phyloP scores from a whole-genome alignment of 2,797 vertebrate genomes.

The Sebastes taczanowskii region DNA sequence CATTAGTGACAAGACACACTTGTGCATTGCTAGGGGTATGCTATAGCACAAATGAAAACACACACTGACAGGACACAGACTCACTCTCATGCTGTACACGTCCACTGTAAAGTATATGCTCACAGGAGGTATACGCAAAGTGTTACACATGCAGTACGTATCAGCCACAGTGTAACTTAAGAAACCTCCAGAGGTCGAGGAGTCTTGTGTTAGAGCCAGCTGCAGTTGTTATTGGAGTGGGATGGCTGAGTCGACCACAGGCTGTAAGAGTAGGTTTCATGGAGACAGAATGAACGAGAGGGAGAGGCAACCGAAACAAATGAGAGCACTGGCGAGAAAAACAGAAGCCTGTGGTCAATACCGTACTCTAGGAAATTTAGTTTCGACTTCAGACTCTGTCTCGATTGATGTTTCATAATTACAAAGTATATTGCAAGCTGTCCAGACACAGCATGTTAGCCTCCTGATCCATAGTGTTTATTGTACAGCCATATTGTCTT shows the following conservation, averaged over 20 bases:
- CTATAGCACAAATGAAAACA: neutral
- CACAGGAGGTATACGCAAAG: neutral
- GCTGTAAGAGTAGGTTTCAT: conserved; percentile 11
- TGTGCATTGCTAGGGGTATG: neutral
- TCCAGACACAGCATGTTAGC: neutral
- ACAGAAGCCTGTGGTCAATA: conserved; percentile 34
- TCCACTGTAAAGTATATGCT: neutral
- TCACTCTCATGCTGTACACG: neutral
- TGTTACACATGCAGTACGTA: neutral
- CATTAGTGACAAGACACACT: neutral
- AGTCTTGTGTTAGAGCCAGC: neutral
- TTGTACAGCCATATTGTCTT: conserved; percentile 11
- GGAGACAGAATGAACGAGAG: neutral
- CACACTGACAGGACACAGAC: neutral
- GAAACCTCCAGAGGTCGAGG: conserved; percentile 6
- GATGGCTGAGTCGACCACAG: conserved; percentile 12
- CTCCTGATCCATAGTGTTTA: neutral
- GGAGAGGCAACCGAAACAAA: neutral
- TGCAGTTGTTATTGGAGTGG: conserved; percentile 25
- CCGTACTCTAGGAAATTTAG: conserved; percentile 5
- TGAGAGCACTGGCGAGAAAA: neutral
- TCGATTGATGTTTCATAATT: conserved; percentile 19
- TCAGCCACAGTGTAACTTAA: neutral
- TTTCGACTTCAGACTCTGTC: conserved; percentile 11
- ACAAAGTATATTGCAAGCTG: conserved; percentile 19